A percentile compares a stretch with the other conserved stretches of the same genome.
phyloP scores from a whole-genome alignment of 2,113 vertebrate genomes.

The Toxotes chatareus region DNA sequence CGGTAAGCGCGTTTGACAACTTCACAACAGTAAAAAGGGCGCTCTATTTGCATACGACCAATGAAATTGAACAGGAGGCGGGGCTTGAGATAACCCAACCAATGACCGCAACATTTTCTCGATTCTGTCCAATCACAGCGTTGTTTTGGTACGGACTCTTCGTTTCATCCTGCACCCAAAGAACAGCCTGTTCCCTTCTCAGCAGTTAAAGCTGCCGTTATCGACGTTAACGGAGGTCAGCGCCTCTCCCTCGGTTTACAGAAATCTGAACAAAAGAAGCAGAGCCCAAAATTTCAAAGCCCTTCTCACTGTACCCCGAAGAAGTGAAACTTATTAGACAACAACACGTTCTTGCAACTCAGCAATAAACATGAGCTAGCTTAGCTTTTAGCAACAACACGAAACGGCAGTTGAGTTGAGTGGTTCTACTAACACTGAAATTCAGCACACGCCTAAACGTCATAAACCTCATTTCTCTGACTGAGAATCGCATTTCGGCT shows the following conservation, averaged over 20 bases:
- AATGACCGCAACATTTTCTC: slow-evolving; percentile 27
- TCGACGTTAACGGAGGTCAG: not conserved
- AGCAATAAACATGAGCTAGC: slow-evolving; percentile 43
- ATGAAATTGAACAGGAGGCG: slow-evolving; percentile 51
- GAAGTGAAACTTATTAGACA: not conserved
- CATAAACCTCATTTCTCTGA: no score
- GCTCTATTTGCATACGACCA: slow-evolving; percentile 64
- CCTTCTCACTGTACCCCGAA: not conserved
- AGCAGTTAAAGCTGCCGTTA: slow-evolving; percentile 24
- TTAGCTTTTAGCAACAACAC: slow-evolving; percentile 51
- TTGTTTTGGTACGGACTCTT: slow-evolving; percentile 75
- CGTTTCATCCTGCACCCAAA: slow-evolving; percentile 41
- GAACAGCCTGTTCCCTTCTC: slow-evolving; percentile 56
- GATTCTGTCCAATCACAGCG: slow-evolving; percentile 67
- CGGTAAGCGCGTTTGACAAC: slow-evolving; percentile 43
- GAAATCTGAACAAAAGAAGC: rapidly evolving
- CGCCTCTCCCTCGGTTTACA: rapidly evolving
- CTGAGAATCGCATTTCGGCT: not conserved
- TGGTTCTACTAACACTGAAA: not conserved
- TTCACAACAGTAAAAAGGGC: slow-evolving; percentile 37
- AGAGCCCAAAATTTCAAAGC: not conserved
- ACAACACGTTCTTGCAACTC: slow-evolving; percentile 26
- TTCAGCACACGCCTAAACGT: not conserved
- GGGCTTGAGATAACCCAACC: not conserved
- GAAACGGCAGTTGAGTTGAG: not conserved